Percentiles rank a stretch among this genome's conserved stretches.
These are phyloP conservation scores for Uloborus plumipes DNA, from an alignment of 2,888 invertebrate genomes.

Conservation along the genomic window DNA sequence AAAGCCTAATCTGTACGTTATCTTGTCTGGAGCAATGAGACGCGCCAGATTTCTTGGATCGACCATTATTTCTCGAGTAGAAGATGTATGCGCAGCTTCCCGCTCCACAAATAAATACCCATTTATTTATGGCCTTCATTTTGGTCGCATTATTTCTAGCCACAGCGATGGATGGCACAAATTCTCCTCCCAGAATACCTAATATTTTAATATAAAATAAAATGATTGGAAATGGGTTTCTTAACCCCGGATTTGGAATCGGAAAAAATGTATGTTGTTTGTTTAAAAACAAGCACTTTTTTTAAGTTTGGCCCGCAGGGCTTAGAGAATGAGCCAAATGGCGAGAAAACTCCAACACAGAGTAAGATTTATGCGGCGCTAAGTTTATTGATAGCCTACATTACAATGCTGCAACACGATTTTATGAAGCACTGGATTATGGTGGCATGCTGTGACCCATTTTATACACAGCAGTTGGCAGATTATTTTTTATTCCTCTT, in stretches of 20 bases:
- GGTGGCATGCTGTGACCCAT: conserved; percentile 12
- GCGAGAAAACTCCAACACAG: conserved; percentile 36
- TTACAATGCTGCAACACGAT: conserved; percentile 46
- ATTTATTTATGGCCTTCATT: conserved; percentile 56
- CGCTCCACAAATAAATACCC: conserved; percentile 49
- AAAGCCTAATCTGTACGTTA: conserved; percentile 53
- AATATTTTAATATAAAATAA: conserved; percentile 48
- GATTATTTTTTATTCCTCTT: conserved; percentile 43
- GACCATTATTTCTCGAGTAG: conserved; percentile 37
- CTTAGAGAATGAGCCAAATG: conserved; percentile 28
- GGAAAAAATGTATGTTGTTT: conserved; percentile 44
- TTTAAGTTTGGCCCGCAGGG: conserved; percentile 24
- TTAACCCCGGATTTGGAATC: conserved; percentile 54
- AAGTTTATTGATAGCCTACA: conserved; percentile 36
- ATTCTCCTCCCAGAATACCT: conserved; percentile 17
- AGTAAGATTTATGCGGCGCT: conserved; percentile 39
- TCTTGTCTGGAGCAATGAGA: conserved; percentile 52
- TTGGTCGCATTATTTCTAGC: conserved; percentile 42
- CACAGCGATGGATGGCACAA: conserved; percentile 22
- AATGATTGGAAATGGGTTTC: conserved; percentile 24
- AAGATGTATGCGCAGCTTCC: conserved; percentile 26
- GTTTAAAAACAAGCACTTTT: conserved; percentile 46
- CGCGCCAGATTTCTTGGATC: conserved; percentile 16
- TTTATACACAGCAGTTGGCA: conserved; percentile 27
- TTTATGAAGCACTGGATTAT: conserved; percentile 36